A percentile compares a stretch with the other conserved stretches of the same genome.
These are phyloP conservation scores for Ciona savignyi DNA, from an alignment of 23 tunicate genomes.

Conservation along the genomic window DNA sequence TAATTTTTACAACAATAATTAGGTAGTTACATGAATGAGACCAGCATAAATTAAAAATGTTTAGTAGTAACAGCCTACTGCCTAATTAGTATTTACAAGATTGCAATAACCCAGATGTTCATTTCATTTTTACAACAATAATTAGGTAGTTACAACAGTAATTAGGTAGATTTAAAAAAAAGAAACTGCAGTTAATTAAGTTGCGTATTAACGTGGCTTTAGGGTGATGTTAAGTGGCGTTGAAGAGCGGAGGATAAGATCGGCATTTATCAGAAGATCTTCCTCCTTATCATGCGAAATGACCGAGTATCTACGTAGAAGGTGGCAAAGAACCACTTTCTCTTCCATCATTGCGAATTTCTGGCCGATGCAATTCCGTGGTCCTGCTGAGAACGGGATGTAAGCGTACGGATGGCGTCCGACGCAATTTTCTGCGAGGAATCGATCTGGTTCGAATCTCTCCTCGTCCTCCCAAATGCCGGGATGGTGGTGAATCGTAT, in stretches of 20 bases:
- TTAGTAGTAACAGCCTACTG: too few relatives aligned
- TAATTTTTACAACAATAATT: too few relatives aligned
- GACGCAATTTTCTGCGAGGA: constrained; percentile 26
- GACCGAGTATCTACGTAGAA: neutral
- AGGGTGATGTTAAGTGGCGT: neutral
- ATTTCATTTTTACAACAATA: too few relatives aligned
- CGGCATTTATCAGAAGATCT: neutral
- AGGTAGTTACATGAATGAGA: too few relatives aligned
- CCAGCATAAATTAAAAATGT: too few relatives aligned
- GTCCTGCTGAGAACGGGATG: constrained; percentile 96
- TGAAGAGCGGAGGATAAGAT: neutral
- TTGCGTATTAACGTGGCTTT: neutral
- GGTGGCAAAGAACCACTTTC: neutral
- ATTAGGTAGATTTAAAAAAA: too few relatives aligned
- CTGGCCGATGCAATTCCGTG: constrained; percentile 97
- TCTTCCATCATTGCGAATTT: constrained; percentile 64
- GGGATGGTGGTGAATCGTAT: constrained; percentile 54
- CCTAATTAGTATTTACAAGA: too few relatives aligned
- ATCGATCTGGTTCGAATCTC: constrained; percentile 69
- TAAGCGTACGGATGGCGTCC: constrained; percentile 80
- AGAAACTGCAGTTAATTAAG: too few relatives aligned
- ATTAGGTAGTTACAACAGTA: too few relatives aligned
- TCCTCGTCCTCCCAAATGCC: constrained; percentile 80
- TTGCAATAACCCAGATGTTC: too few relatives aligned
- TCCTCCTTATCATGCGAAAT: neutral